These are phyloP conservation scores for Lacerta viridis DNA, from an alignment of 2,797 vertebrate species.

Conservation along the genomic window DNA sequence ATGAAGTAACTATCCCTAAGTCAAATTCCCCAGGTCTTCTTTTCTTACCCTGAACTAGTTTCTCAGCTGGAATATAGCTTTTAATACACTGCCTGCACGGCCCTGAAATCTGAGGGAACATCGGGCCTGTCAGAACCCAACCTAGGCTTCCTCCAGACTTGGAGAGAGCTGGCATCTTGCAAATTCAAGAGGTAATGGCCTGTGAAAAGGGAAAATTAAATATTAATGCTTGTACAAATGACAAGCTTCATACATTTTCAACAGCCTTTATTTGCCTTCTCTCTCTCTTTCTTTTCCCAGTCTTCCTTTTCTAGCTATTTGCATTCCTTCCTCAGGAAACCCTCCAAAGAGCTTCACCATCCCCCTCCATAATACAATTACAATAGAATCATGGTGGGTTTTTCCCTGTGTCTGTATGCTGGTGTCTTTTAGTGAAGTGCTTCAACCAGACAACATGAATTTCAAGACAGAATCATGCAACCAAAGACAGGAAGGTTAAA, in stretches of 20 bases:
- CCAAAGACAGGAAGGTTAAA: accelerated
- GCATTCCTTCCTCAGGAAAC: conserved; percentile 30
- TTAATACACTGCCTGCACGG: accelerated
- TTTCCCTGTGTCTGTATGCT: not conserved
- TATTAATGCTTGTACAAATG: conserved; percentile 75
- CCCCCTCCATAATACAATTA: not conserved
- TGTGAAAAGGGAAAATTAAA: conserved; percentile 71
- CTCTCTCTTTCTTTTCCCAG: not conserved
- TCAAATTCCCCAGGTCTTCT: no score
- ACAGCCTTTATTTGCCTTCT: conserved; percentile 52
- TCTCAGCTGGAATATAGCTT: not conserved
- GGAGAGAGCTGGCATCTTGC: conserved; percentile 51
- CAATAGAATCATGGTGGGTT: not conserved
- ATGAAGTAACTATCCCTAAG: not conserved
- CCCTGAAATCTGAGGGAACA: conserved; percentile 47
- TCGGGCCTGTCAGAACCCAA: conserved; percentile 53
- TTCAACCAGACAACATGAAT: accelerated
- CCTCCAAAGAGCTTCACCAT: conserved; percentile 25
- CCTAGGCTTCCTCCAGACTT: conserved; percentile 30
- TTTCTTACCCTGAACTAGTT: not conserved
- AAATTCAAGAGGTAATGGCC: conserved; percentile 67
- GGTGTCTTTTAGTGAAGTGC: not conserved
- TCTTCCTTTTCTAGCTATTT: conserved; percentile 16
- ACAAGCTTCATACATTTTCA: conserved; percentile 55
- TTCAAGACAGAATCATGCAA: not conserved